A percentile compares a stretch with the other conserved stretches of the same genome.
phyloP scores from a whole-genome alignment of 2,888 invertebrate species.

The Scaptomyza cyrtandrae region DNA sequence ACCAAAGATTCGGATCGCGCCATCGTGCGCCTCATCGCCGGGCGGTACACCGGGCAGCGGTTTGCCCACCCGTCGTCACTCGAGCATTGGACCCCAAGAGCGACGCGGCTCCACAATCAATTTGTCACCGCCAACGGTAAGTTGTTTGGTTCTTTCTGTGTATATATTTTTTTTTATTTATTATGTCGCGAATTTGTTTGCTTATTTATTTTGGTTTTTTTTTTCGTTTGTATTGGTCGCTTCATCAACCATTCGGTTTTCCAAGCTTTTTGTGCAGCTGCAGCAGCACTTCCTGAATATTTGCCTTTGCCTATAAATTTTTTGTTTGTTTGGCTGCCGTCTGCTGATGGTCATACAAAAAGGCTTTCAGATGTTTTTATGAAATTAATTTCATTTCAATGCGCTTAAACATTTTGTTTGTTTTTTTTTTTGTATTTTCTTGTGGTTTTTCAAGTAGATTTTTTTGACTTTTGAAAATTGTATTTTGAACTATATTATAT shows the following conservation, averaged over 20 bases:
- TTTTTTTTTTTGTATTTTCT: not conserved
- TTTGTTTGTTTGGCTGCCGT: conserved; percentile 32
- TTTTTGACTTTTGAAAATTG: conserved; percentile 25
- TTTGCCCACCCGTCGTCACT: conserved; percentile 94
- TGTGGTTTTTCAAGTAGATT: conserved; percentile 19
- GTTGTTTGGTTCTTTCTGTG: conserved; percentile 81
- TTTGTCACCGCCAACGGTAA: conserved; percentile 95
- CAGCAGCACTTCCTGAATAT: conserved; percentile 7
- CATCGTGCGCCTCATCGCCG: conserved; percentile 94
- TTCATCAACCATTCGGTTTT: conserved; percentile 45
- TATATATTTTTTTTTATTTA: conserved; percentile 19
- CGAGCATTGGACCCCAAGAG: conserved; percentile 96
- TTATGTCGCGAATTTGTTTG: conserved; percentile 50
- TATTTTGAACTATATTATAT: conserved; percentile 41
- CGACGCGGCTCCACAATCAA: conserved; percentile 93
- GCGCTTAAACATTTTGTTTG: conserved; percentile 27
- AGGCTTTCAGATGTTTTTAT: conserved; percentile 53
- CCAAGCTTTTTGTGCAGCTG: conserved; percentile 15
- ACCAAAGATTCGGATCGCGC: conserved; percentile 94
- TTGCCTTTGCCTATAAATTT: conserved; percentile 14
- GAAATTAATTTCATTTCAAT: conserved; percentile 38
- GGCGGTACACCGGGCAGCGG: conserved; percentile 89
- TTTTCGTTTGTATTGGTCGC: conserved; percentile 41
- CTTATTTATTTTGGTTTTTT: no score
- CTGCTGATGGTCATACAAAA: conserved; percentile 53